A percentile compares a stretch with the other conserved stretches of the same genome.
phyloP scores from a whole-genome alignment of 2,888 invertebrate genomes.

The Aspidiotus destructor region DNA sequence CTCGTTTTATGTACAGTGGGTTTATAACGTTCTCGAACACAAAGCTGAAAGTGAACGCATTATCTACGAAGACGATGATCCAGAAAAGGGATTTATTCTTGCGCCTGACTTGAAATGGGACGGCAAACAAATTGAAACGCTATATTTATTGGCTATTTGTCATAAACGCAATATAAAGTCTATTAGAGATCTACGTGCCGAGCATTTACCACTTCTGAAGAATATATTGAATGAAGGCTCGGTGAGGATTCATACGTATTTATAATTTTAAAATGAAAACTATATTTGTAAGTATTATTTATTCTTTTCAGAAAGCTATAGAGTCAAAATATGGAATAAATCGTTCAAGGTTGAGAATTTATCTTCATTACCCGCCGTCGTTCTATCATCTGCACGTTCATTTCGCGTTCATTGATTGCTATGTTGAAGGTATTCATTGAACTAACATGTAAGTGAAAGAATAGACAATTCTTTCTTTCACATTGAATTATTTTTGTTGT shows the following conservation, averaged over 20 bases:
- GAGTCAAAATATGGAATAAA: slow-evolving; percentile 63
- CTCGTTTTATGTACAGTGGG: slow-evolving; percentile 62
- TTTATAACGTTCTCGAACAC: slow-evolving; percentile 88
- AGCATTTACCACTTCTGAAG: slow-evolving; percentile 70
- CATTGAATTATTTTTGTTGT: slow-evolving; percentile 14
- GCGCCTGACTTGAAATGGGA: slow-evolving; percentile 97
- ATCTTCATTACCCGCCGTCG: slow-evolving; percentile 91
- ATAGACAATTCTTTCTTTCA: too few species aligned
- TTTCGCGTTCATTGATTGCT: slow-evolving; percentile 69
- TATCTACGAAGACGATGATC: slow-evolving; percentile 67
- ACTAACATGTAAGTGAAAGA: too few species aligned
- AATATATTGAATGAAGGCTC: slow-evolving; percentile 68
- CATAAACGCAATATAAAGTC: slow-evolving; percentile 66
- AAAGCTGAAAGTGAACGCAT: slow-evolving; percentile 82
- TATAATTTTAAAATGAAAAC: not conserved
- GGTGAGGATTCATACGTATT: slow-evolving; percentile 43
- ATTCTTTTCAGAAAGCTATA: slow-evolving; percentile 57
- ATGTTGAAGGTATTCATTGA: slow-evolving; percentile 54
- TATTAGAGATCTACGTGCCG: slow-evolving; percentile 66
- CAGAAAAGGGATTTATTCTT: slow-evolving; percentile 73
- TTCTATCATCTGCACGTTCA: slow-evolving; percentile 96
- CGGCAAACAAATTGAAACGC: slow-evolving; percentile 58
- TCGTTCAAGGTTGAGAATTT: slow-evolving; percentile 64
- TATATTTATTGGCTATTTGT: slow-evolving; percentile 77
- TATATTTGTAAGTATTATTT: not conserved